Percentiles rank a stretch among this genome's conserved stretches.
Evolutionary conservation across 2,888 invertebrate genomes (phyloP).

Genomic region (Heterodera filipjevi): DNA sequence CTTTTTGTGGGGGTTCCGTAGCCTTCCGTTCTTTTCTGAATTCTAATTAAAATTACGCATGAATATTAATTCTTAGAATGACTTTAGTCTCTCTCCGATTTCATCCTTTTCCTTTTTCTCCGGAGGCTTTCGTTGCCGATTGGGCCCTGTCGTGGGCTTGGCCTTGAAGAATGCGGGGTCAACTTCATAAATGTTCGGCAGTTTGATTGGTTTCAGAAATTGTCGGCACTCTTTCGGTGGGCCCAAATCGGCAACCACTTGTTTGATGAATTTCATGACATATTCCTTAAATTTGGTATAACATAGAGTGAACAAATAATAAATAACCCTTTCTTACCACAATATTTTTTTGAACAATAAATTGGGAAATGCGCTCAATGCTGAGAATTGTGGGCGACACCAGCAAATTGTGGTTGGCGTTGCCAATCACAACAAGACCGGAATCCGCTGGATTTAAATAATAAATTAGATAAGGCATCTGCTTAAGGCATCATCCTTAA

Average conservation of each 20-base stretch:
- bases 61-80: background rate
- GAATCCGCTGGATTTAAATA: slow-evolving; percentile 40
- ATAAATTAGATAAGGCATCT: no score
- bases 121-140: slow-evolving; percentile 10
- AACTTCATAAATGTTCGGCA: slow-evolving; percentile 42
- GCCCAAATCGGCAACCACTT: slow-evolving; percentile 43
- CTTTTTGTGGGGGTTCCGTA: background rate
- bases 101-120: slow-evolving; percentile 17
- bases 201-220: slow-evolving; percentile 34
- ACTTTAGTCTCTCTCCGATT: background rate
- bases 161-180: slow-evolving; percentile 37
- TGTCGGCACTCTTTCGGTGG: slow-evolving; percentile 37
- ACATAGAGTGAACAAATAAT: background rate
- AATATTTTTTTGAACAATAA: slow-evolving; percentile 46
- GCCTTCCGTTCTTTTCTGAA: background rate
- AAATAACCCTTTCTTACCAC: slow-evolving; percentile 36
- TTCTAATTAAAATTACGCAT: background rate
- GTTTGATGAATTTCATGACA: slow-evolving; percentile 49
- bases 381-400: slow-evolving; percentile 45
- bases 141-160: slow-evolving; percentile 10
- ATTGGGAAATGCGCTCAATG: slow-evolving; percentile 50
- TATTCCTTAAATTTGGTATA: slow-evolving; percentile 45
- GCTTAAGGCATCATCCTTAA: no score
- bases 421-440: slow-evolving; percentile 52
- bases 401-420: slow-evolving; percentile 48